Base-by-base conservation (phyloP, 2,797 vertebrate species). In the Chromis chromis region DNA sequence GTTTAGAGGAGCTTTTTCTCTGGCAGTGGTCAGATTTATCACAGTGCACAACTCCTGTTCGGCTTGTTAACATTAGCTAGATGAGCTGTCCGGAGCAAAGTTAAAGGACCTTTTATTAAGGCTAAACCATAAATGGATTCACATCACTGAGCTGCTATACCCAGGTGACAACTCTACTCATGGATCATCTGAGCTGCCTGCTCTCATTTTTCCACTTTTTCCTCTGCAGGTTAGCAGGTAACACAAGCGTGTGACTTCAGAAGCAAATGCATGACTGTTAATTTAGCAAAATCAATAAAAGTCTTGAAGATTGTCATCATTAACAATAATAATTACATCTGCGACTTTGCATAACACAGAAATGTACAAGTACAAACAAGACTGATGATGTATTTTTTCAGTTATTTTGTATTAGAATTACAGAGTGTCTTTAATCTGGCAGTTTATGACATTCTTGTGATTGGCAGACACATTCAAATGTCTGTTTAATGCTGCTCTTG, bases 61-160 rank as follows among this genome's bases (percentile, higher is more conserved):
- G 27, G 56, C 70, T 82, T 85, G 76, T 88, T 88, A 76, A 74
- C 80, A 82, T 87, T 74, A 64, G 56, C 70, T 60, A 52, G 65
- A 84, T 60, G 79, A 70, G 80, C 54, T 69, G 54, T 64, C 82
- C 52, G 21, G 19, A 77, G 62, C 52, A 73, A 58, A 69, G 77
- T 63, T 81, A 79, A 84, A 74, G 57, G 57, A 39, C 50, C 52
- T 69, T 81, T 90, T 88, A 78, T 81, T 66, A 56, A 76, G 73
- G 81, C 65, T 83, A 79, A 87, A 86, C 74, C 78, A 61, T 71
- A 78, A 86, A 83, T 70, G 60, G 80, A 75, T 86, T 78, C 33
- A 25, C 74, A 72, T 68, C 64, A 58, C 28, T 52, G 42, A 65
- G 42, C n/a, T 33, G 33, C 44, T 31, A 4, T 36, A 62, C 48